These are phyloP conservation scores for Scylla paramamosain DNA, from an alignment of 1,140 invertebrate genomes.

Conservation along the genomic window DNA sequence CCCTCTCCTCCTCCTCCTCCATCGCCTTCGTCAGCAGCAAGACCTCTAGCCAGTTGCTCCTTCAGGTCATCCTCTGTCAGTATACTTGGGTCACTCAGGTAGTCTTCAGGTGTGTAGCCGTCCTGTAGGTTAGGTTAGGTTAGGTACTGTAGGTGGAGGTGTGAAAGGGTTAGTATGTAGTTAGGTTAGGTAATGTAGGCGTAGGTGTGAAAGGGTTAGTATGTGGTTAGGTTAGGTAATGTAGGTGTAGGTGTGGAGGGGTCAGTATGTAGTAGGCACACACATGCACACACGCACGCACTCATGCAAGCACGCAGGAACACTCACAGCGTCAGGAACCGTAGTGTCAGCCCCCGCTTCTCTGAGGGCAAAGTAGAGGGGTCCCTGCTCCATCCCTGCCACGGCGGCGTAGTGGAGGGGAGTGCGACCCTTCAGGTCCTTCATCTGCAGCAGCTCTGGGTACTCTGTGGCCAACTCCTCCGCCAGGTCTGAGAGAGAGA, in stretches of 20 bases:
- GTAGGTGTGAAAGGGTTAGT: background rate
- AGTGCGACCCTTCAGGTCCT: slow-evolving; percentile 90
- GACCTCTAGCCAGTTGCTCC: slow-evolving; percentile 84
- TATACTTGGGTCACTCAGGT: slow-evolving; percentile 85
- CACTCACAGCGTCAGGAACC: slow-evolving; percentile 88
- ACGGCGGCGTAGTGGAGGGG: slow-evolving; percentile 95
- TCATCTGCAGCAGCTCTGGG: slow-evolving; percentile 84
- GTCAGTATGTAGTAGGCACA: background rate
- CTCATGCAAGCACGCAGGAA: slow-evolving; percentile 44
- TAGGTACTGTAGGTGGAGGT: background rate
- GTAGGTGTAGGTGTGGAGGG: background rate
- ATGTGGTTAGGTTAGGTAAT: too few species aligned
- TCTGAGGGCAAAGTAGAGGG: slow-evolving; percentile 92
- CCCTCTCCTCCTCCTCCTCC: background rate
- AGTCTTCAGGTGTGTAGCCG: slow-evolving; percentile 88
- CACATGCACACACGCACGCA: background rate
- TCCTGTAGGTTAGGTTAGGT: slow-evolving; percentile 82
- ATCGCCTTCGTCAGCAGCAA: background rate
- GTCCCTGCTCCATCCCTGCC: slow-evolving; percentile 89
- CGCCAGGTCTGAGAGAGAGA: slow-evolving; percentile 55
- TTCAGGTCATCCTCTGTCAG: slow-evolving; percentile 86
- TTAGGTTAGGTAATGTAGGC: background rate
- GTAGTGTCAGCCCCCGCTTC: slow-evolving; percentile 92
- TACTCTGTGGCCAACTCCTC: slow-evolving; percentile 84
- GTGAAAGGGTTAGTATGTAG: too few species aligned